These are phyloP conservation scores for Gallinago solitaria DNA, from an alignment of 2,797 vertebrate genomes.

Conservation along the genomic window DNA sequence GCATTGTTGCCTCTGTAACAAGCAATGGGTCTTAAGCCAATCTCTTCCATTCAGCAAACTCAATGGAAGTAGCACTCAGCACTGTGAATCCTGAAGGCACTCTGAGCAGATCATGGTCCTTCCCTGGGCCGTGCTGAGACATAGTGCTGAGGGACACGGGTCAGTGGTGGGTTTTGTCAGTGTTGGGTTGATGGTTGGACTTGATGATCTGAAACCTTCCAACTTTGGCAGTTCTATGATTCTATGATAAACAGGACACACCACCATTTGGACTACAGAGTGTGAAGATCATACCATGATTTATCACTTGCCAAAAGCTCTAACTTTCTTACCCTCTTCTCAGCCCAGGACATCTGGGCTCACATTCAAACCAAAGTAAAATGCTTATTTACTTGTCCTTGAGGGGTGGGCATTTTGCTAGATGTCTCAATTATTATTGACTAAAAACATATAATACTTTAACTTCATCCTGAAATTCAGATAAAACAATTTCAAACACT, in stretches of 20 bases:
- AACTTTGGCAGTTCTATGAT: no score
- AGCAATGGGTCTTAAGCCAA: background rate
- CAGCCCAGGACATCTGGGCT: background rate
- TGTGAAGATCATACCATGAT: background rate
- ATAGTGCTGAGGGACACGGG: no score
- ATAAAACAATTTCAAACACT: background rate
- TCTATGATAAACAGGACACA: background rate
- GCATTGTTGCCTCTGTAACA: background rate
- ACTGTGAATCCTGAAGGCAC: background rate
- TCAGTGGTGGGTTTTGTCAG: no score
- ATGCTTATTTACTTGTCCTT: background rate
- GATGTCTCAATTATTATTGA: background rate
- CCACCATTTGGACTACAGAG: background rate
- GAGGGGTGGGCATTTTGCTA: background rate
- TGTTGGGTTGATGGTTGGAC: no score
- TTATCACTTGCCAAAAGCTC: background rate
- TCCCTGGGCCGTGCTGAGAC: no score
- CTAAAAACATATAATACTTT: background rate
- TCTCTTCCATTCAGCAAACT: background rate
- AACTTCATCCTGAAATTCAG: background rate
- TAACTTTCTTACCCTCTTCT: background rate
- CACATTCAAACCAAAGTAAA: background rate
- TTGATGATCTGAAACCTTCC: no score
- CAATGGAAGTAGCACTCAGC: background rate
- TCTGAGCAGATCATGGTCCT: background rate